A percentile compares a stretch with the other conserved stretches of the same genome.
phyloP scores from a whole-genome alignment of 1,140 invertebrate species.

The Drosophila saltans region DNA sequence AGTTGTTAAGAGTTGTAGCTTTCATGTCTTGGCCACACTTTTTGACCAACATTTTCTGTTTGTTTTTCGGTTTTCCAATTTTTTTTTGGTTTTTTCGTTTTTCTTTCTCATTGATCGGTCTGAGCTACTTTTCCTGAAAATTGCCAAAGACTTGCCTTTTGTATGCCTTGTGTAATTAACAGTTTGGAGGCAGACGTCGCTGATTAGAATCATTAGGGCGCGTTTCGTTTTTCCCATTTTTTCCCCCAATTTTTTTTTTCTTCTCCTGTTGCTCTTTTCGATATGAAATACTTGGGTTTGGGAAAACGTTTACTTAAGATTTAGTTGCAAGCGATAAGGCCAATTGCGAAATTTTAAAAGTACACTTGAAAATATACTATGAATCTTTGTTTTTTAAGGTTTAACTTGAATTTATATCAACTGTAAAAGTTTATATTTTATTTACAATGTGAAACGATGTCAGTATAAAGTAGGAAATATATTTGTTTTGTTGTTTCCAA shows the following conservation, averaged over 20 bases:
- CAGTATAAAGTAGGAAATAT: too few species aligned
- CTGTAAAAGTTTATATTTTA: too few species aligned
- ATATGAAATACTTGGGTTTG: conserved; percentile 26
- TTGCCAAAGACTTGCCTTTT: conserved; percentile 67
- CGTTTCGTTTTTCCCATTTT: conserved; percentile 57
- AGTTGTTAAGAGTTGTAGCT: conserved; percentile 82
- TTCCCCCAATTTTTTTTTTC: conserved; percentile 38
- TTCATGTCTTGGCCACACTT: conserved; percentile 82
- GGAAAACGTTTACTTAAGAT: conserved; percentile 36
- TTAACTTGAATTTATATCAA: too few species aligned
- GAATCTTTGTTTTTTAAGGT: background rate
- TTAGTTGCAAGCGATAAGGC: conserved; percentile 16
- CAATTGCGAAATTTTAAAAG: conserved; percentile 8
- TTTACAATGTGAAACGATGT: too few species aligned
- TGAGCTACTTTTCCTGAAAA: conserved; percentile 75
- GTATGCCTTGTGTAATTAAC: conserved; percentile 73
- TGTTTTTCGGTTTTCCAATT: conserved; percentile 45
- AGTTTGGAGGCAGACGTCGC: conserved; percentile 62
- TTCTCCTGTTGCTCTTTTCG: conserved; percentile 14
- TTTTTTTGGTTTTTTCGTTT: conserved; percentile 32
- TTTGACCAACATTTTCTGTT: conserved; percentile 80
- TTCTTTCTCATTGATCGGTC: conserved; percentile 67
- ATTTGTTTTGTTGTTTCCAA: too few species aligned
- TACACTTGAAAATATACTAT: conserved; percentile 6
- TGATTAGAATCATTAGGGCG: conserved; percentile 79